Evolutionary conservation across 2,797 vertebrate genomes (phyloP).

Genomic region (Takifugu ocellatus): DNA sequence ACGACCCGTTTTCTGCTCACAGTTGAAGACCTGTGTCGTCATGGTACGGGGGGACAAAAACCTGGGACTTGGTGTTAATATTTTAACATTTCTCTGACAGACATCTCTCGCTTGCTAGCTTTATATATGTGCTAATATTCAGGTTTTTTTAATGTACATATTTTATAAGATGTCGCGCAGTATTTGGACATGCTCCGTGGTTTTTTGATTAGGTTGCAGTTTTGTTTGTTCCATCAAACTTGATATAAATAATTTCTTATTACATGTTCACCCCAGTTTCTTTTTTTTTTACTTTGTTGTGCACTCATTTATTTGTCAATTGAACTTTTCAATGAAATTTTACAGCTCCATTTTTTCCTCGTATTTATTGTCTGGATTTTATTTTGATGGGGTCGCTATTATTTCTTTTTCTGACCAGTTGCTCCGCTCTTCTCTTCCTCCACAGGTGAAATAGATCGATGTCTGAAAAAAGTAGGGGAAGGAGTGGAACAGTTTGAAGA

Average conservation of each 20-base stretch:
- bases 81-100: neutral
- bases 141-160: slow-evolving; percentile 21
- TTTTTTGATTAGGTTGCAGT: no score
- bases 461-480: slow-evolving; percentile 91
- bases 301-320: no score
- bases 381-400: no score
- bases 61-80: slow-evolving; percentile 12
- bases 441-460: slow-evolving; percentile 89
- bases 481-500: slow-evolving; percentile 92
- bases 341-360: neutral
- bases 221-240: no score
- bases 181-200: slow-evolving; percentile 11
- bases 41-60: neutral
- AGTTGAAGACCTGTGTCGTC: neutral
- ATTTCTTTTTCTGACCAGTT: neutral
- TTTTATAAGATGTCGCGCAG: slow-evolving; percentile 41
- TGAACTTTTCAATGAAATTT: neutral
- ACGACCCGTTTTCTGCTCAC: slow-evolving; percentile 16
- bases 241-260: no score
- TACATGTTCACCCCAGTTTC: no score
- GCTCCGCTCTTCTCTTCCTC: neutral
- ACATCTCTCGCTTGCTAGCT: neutral
- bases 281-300: no score
- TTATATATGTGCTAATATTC: neutral
- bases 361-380: no score